Base-by-base conservation (phyloP, 2,797 vertebrate species). In the Tenualosa ilisha region DNA sequence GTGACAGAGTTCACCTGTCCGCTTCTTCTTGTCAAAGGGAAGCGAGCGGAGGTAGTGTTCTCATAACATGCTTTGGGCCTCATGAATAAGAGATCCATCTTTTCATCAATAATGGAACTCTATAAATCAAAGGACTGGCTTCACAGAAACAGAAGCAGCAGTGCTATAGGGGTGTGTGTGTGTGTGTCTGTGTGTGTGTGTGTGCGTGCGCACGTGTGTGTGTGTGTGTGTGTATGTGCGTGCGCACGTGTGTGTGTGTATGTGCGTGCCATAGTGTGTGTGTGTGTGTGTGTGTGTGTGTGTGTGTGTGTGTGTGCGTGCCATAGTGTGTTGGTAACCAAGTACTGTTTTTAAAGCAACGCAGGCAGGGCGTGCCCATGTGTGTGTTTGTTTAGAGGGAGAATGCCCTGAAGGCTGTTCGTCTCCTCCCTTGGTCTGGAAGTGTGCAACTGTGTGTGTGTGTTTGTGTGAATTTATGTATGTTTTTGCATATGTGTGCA, bases 1-100 rank as follows among this genome's bases (percentile, higher is more conserved):
- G 68, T 85, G 61, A 84, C 83, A 75, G 51, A 81, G 82, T 83
- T 89, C 56, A 84, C 65, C 79, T 31, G 83, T 83, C 63, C 61
- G 84, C 15, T n/a, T 26, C 22, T 22, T 54, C 81, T 59, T 2
- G 17, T 56, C 79, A 49, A 24, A 59, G 40, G 53, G 2, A 40
- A 72, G 65, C 37, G 13, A 72, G 65, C 13, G 65, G 46, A 46
- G 46, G 15, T 12, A 37, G 65, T 26, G 2, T 26, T 72, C 65
- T 37, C 31, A 72, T 72, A 72, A 72, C 65, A 40, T 72, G 65
- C 31, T 72, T 26, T 31, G 4, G 13, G 65, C 26, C 65, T 72
- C 65, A 72, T 72, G 65, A 61, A 81, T 40, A 85, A 24, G 6
- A 3, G 7, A 81, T 85, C 59, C 13, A 61, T 85, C 84, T 85